Conservation (phyloP, 2,888 invertebrate species). For the Rapana venosa region DNA sequence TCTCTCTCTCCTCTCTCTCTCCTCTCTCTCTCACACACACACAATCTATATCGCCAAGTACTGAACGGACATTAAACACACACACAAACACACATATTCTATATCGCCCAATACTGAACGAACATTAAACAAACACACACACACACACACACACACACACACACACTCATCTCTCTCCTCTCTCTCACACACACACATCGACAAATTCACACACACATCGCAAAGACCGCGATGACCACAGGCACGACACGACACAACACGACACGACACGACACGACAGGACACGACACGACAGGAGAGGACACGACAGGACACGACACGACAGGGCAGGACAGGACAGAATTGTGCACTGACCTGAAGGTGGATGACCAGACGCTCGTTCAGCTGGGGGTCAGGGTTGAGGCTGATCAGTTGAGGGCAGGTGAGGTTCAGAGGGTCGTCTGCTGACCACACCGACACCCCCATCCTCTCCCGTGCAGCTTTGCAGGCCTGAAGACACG, state of each 20-base stretch:
- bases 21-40: too few species aligned
- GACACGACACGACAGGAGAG: too few species aligned
- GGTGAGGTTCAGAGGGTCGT: constrained; percentile 97
- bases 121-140: background rate
- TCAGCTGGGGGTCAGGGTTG: constrained; percentile 98
- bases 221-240: background rate
- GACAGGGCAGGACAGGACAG: background rate
- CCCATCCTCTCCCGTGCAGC: constrained; percentile 99
- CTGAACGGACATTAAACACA: background rate
- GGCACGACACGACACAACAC: background rate
- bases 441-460: constrained; percentile 97
- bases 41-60: too few species aligned
- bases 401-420: constrained; percentile 98
- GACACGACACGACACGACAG: background rate
- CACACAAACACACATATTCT: background rate
- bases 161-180: too few species aligned
- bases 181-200: background rate
- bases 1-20: too few species aligned
- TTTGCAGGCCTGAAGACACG: constrained; percentile 88
- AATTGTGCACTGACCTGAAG: constrained; percentile 85
- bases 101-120: too few species aligned
- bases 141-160: background rate
- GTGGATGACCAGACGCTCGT: constrained; percentile 98
- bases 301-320: background rate
- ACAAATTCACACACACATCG: background rate